phyloP scores from a whole-genome alignment of 2,888 invertebrate species.

The Campoplex nolae region DNA sequence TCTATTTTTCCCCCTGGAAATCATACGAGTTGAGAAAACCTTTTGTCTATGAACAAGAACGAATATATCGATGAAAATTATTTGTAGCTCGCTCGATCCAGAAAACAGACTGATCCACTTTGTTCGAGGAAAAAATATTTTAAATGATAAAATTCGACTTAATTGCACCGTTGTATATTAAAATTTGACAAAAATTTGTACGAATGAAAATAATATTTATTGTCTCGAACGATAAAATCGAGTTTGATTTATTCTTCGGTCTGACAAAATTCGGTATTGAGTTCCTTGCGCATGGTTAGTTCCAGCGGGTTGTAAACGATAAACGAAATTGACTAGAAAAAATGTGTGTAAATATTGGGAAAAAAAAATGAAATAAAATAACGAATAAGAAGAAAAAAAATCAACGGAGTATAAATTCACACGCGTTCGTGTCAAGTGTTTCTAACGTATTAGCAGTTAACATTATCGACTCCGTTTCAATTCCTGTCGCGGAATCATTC shows the following conservation, averaged over 20 bases:
- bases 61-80: constrained; percentile 36
- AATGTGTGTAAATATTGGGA: constrained; percentile 5
- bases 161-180: not conserved
- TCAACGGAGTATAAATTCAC: not conserved
- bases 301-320: not conserved
- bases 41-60: constrained; percentile 55
- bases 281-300: not conserved
- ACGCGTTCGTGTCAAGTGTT: not conserved
- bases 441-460: constrained; percentile 7
- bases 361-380: not conserved
- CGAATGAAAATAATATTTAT: no score
- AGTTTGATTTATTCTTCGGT: not conserved
- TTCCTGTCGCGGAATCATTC: constrained; percentile 8
- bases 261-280: not conserved
- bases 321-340: constrained; percentile 11
- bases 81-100: constrained; percentile 8
- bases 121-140: not conserved
- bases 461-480: constrained; percentile 11
- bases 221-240: not conserved
- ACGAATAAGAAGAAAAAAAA: no score
- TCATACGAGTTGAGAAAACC: constrained; percentile 25
- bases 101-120: not conserved
- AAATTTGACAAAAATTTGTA: not conserved
- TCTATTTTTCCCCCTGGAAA: constrained; percentile 1
- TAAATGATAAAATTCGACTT: no score